These are phyloP conservation scores for Apostichopus japonicus DNA, from an alignment of 35 echinoderm and acorn worm genomes.

Conservation along the genomic window DNA sequence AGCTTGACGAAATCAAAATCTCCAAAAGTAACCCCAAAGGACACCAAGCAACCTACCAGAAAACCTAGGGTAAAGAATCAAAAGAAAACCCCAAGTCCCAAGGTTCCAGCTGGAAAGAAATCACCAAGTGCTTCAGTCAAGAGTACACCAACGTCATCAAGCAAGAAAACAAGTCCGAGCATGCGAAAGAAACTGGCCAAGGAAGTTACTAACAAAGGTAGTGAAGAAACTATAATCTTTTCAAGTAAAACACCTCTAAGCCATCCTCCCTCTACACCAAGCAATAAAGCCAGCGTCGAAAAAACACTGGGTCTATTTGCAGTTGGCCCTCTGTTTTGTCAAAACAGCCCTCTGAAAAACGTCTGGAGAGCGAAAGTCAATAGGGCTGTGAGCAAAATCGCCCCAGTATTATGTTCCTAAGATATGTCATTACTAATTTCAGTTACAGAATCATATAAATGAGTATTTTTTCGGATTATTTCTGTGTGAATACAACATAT, in stretches of 20 bases:
- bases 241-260: not conserved
- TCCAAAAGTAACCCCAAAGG: not conserved
- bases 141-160: not conserved
- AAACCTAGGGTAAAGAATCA: not conserved
- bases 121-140: not conserved
- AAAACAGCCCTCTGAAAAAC: no score
- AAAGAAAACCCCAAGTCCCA: not conserved
- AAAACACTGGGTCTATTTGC: no score
- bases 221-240: not conserved
- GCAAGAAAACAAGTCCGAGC: not conserved
- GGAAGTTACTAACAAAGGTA: not conserved
- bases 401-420: no score
- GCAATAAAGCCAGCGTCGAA: not conserved
- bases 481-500: no score
- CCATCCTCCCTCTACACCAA: not conserved
- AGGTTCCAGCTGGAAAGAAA: not conserved
- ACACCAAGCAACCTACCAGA: not conserved
- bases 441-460: no score
- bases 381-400: no score
- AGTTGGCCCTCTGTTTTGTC: no score
- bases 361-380: no score
- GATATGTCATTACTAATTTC: no score
- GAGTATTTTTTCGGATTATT: no score
- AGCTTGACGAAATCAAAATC: not conserved
- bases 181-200: not conserved